phyloP scores from a whole-genome alignment of 1,140 invertebrate genomes.

The Bombus confusus region DNA sequence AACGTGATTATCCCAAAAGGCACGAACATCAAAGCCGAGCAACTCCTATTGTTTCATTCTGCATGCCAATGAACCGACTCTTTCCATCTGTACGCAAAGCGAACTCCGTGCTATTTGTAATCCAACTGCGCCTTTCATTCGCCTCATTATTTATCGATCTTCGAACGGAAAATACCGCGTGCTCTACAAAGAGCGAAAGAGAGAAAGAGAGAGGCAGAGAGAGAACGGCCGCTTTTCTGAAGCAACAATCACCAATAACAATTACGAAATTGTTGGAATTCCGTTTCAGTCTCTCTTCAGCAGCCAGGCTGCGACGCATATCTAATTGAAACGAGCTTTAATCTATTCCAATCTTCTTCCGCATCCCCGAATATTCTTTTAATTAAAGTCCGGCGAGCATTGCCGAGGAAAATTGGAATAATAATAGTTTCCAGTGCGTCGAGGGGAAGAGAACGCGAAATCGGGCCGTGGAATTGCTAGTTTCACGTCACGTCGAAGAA shows the following conservation, averaged over 20 bases:
- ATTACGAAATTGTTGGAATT: constrained; percentile 8
- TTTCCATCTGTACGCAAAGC: constrained; percentile 1
- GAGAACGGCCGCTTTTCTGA: neutral
- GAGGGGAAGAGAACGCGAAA: neutral
- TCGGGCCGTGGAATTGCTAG: neutral
- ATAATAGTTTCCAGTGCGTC: neutral
- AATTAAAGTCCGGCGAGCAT: constrained; percentile 23
- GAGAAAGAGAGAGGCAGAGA: too few species aligned
- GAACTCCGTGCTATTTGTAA: neutral
- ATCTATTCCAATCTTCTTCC: neutral
- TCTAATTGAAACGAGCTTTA: constrained; percentile 16
- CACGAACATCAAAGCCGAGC: constrained; percentile 25
- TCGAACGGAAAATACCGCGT: neutral
- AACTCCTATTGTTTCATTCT: constrained; percentile 30
- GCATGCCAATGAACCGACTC: constrained; percentile 22
- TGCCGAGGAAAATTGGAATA: neutral
- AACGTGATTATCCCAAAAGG: constrained; percentile 27
- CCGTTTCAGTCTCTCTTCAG: neutral
- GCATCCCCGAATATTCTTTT: constrained; percentile 14
- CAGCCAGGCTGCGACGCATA: too few species aligned
- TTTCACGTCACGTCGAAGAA: neutral
- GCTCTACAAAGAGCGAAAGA: neutral
- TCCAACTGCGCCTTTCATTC: constrained; percentile 18
- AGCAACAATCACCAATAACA: neutral
- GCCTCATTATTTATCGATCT: constrained; percentile 31